Evolutionary conservation across 1,140 invertebrate genomes (phyloP).

Genomic region (Drosophila eugracilis): DNA sequence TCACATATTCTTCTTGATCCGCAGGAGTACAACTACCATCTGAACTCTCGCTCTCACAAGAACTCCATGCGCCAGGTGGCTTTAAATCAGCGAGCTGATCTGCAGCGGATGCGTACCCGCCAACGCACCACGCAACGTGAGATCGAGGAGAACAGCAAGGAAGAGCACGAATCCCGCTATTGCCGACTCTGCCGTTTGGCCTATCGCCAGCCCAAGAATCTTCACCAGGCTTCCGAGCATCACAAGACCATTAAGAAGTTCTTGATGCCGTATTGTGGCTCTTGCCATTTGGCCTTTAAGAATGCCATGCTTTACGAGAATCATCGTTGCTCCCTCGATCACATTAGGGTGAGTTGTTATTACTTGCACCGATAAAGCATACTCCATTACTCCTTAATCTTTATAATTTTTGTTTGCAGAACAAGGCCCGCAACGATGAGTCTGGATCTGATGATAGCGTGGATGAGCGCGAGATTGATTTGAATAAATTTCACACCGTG

Average conservation of each 20-base stretch:
- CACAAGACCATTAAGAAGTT: slow-evolving; percentile 93
- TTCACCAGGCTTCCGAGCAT: slow-evolving; percentile 90
- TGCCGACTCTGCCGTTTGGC: slow-evolving; percentile 92
- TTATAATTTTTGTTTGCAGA: slow-evolving; percentile 79
- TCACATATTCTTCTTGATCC: slow-evolving; percentile 8
- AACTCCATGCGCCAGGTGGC: slow-evolving; percentile 90
- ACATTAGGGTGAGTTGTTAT: slow-evolving; percentile 90
- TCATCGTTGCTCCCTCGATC: slow-evolving; percentile 91
- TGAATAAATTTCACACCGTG: slow-evolving; percentile 93
- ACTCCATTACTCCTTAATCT: too few relatives aligned
- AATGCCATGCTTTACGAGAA: slow-evolving; percentile 93
- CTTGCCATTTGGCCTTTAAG: slow-evolving; percentile 88
- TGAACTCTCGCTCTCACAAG: slow-evolving; percentile 89
- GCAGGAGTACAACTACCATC: slow-evolving; percentile 89
- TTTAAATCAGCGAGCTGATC: slow-evolving; percentile 89
- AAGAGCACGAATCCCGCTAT: slow-evolving; percentile 88
- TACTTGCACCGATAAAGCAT: too few relatives aligned
- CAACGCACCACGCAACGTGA: slow-evolving; percentile 90
- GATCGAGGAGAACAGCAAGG: slow-evolving; percentile 88
- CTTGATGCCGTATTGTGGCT: slow-evolving; percentile 91
- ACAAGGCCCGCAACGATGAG: slow-evolving; percentile 86
- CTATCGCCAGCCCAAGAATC: slow-evolving; percentile 90
- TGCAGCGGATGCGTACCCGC: slow-evolving; percentile 89
- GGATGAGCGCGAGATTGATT: slow-evolving; percentile 90
- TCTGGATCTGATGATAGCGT: slow-evolving; percentile 86